Base-by-base conservation (phyloP, 2,888 invertebrate species). In the Aporophyla lueneburgensis region DNA sequence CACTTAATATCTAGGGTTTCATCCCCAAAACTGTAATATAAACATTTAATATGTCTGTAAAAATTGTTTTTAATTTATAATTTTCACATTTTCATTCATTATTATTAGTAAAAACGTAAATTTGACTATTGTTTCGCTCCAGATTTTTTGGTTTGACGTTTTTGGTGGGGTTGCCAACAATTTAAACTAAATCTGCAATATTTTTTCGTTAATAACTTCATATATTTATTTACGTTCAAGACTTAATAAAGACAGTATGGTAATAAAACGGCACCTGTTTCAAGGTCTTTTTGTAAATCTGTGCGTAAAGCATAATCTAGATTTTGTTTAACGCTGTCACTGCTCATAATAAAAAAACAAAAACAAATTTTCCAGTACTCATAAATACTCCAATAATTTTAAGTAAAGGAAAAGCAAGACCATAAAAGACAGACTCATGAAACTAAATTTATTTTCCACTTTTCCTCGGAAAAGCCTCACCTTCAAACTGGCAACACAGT, bases 51-150 rank as follows among this genome's bases (percentile, higher is more conserved):
- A 85, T 61, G 70, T 73, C 81, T 79, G 79, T 71, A 75, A 76
- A 85, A 86, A 82, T 76, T 54, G 68, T 77, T 90, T 91, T 86
- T 88, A 76, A 87, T 89, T 87, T 79, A 91, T 89, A 85, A 88
- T 82, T 69, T 81, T 79, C 83, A 87, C 90, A 87, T 91, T 95
- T 96, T 95, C 95, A 96, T 96, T 96, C 96, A 96, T 95, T 91
- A 96, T 93, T 87, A 81, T 69, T 87, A 87, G 80, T 93, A 93
- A 93, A 92, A 89, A 86, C 88, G 89, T 81, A 83, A 84, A 88
- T 87, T 87, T 89, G 87, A 89, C 91, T 92, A 91, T 92, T 91
- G 93, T 95, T 94, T 96, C 94, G 95, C 95, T 94, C 94, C 93
- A 92, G 92, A 90, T 94, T 93, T 86, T 74, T 80, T 74, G 72